Base-by-base conservation (phyloP, 2,888 invertebrate genomes). In the Phengaris alcon region DNA sequence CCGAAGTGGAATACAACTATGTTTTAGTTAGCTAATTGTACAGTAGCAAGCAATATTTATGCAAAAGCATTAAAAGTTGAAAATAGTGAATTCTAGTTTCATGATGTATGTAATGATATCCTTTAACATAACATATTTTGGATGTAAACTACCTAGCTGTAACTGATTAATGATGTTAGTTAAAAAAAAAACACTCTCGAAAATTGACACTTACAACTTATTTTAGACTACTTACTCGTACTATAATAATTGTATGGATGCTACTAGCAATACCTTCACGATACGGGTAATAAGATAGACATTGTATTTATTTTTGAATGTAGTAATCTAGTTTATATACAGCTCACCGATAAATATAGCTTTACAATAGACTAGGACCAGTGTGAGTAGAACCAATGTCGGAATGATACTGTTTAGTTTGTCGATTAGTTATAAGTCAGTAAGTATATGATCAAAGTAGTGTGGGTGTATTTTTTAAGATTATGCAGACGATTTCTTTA, bases 251-350 rank as follows among this genome's bases (percentile, higher is more conserved):
- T 44, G 46, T 46, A 13, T n/a, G 35, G 12, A 69, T 57, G 12
- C 75, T 13, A 64, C 70, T 75, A 59, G 74, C 72, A 73, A 70
- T 75, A 74, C 73, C 75, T 78, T 75, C 76, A 72, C 75, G 13
- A 75, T 81, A 81, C 81, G 81, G 81, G 81, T 81, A 81, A 78
- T 78, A 78, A 68, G 73, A 57, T 77, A 77, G 74, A 74, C 68
- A 69, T n/a, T 70, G 73, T 76, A 74, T 76, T 75, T 74, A 75
- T 59, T 35, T 55, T 74, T 75, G 69, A 15, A 73, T 75, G 15
- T 44, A 59, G 35, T 54, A 48, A 44, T 73, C 68, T 55, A 69
- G 52, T 75, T 64, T 73, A 68, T 44, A 15, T 74, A 15, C 74
- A 77, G 75, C 78, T 80, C 79, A 80, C 79, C 79, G 79, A 80